phyloP scores from a whole-genome alignment of 2,888 invertebrate species.

The Eumacrocentrus americanus region DNA sequence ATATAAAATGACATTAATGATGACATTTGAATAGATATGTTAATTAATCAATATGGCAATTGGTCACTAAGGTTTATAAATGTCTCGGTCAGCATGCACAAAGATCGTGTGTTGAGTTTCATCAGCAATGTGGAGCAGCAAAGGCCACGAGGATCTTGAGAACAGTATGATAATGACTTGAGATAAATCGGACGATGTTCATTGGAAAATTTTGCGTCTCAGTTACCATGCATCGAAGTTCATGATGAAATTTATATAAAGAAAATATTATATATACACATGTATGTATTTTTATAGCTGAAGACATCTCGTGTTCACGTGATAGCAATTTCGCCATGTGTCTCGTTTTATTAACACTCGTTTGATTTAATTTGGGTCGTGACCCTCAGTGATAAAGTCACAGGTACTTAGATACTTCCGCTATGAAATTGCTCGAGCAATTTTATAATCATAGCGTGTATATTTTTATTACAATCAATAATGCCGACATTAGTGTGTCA shows the following conservation, averaged over 20 bases:
- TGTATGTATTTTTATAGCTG: too few species aligned
- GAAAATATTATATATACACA: too few species aligned
- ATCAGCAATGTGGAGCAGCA: too few species aligned
- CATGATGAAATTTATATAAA: background rate
- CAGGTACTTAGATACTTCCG: constrained; percentile 5
- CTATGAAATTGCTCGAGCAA: constrained; percentile 11
- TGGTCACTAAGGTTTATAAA: too few species aligned
- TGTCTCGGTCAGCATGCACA: too few species aligned
- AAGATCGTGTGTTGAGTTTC: too few species aligned
- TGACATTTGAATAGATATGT: too few species aligned
- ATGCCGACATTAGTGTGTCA: background rate
- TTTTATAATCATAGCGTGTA: constrained; percentile 9
- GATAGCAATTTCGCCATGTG: constrained; percentile 13
- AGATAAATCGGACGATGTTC: background rate
- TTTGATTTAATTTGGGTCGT: constrained; percentile 29
- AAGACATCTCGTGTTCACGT: too few species aligned
- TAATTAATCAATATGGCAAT: too few species aligned
- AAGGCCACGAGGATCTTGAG: background rate
- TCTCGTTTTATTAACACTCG: constrained; percentile 6
- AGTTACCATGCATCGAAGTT: too few species aligned
- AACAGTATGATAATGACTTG: background rate
- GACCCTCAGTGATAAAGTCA: constrained; percentile 12
- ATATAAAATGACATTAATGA: too few species aligned
- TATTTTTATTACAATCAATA: background rate
- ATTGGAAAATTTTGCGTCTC: background rate